Conservation (phyloP, 2,888 invertebrate genomes). For the Mesorhabditis sp. region DNA sequence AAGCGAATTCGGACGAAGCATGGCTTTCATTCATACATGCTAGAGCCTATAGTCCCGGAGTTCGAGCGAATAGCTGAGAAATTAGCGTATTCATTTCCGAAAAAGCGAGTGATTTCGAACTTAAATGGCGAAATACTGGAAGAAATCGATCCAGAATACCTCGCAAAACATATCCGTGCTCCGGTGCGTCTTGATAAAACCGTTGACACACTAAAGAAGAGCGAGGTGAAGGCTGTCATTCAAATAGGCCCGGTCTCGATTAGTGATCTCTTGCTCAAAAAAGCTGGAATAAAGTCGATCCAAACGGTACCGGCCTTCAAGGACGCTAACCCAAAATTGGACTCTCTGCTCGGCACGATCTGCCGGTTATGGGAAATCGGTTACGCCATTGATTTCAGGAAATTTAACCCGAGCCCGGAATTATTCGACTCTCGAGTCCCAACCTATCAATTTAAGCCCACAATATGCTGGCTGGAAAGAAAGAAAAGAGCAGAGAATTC, state of each 20-base stretch:
- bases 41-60: conserved; percentile 27
- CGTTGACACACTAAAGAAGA: conserved; percentile 22
- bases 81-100: conserved; percentile 10
- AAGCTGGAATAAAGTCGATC: neutral
- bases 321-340: neutral
- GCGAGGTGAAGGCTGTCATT: conserved; percentile 23
- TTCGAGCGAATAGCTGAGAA: conserved; percentile 20
- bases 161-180: conserved; percentile 30
- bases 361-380: conserved; percentile 32
- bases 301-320: neutral
- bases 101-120: conserved; percentile 39
- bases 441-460: conserved; percentile 31
- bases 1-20: conserved; percentile 33
- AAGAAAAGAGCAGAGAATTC: neutral
- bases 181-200: conserved; percentile 39
- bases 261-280: neutral
- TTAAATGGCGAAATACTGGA: conserved; percentile 29
- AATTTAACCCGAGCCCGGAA: neutral
- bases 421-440: conserved; percentile 19
- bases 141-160: conserved; percentile 25
- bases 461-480: conserved; percentile 6
- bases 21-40: conserved; percentile 49
- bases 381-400: conserved; percentile 18
- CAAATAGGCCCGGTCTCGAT: conserved; percentile 44
- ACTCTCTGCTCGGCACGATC: conserved; percentile 19